A percentile compares a stretch with the other conserved stretches of the same genome.
These are phyloP conservation scores for Berghia stephanieae DNA, from an alignment of 1,140 invertebrate species.

Conservation along the genomic window DNA sequence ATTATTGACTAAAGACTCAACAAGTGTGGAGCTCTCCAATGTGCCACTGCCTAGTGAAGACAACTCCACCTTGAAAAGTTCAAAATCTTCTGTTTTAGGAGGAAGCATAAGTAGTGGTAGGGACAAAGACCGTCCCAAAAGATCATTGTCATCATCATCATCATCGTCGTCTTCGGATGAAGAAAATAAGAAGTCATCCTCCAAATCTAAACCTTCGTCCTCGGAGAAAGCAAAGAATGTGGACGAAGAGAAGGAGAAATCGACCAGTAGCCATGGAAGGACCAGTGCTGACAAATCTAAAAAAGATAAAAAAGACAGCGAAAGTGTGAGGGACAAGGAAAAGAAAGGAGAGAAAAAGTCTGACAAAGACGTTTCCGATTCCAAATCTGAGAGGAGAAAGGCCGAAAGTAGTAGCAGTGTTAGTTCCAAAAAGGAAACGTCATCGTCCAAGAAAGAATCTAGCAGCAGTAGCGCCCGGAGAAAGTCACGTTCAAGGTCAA, in stretches of 20 bases:
- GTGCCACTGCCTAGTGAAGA: conserved; percentile 8
- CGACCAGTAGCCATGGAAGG: neutral
- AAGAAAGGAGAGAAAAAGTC: neutral
- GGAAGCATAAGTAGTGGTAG: neutral
- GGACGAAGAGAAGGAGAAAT: neutral
- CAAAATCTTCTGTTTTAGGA: too few relatives aligned
- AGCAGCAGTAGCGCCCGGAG: neutral
- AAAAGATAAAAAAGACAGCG: neutral
- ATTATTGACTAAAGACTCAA: too few relatives aligned
- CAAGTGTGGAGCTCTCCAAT: conserved; percentile 4
- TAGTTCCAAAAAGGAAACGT: neutral
- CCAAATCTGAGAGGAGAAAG: neutral
- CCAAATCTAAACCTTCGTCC: neutral
- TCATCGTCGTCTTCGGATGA: neutral
- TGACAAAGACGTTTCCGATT: neutral
- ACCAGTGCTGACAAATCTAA: neutral
- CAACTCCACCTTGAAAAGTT: too few relatives aligned
- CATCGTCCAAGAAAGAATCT: neutral
- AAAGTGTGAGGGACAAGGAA: neutral
- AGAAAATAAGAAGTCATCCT: conserved; percentile 9
- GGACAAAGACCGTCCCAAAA: neutral
- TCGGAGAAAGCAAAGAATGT: neutral
- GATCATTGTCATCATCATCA: conserved; percentile 18
- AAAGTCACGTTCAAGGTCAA: conserved; percentile 18
- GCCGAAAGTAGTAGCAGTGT: neutral